These are phyloP conservation scores for Cryptocephalus primarius DNA, from an alignment of 2,888 invertebrate genomes.

Conservation along the genomic window DNA sequence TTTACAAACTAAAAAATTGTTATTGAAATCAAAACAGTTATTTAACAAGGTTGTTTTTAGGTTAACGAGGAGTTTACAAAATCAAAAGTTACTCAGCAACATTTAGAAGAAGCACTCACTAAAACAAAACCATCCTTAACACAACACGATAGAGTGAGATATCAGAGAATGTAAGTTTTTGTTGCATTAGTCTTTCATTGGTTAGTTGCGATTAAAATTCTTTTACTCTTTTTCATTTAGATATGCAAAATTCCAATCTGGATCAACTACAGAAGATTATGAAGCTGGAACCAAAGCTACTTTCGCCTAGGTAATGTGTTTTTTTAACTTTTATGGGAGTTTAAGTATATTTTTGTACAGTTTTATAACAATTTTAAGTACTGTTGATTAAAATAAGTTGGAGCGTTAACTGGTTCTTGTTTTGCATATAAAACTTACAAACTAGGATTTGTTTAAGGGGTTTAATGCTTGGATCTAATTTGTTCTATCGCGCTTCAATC, in stretches of 20 bases:
- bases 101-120: constrained; percentile 53
- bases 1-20: no score
- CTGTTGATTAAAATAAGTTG: no score
- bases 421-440: no score
- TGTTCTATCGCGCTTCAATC: no score
- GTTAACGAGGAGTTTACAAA: no score
- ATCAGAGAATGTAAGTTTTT: constrained; percentile 56
- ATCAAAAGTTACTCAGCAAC: constrained; percentile 41
- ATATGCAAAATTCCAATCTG: constrained; percentile 32
- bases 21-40: no score
- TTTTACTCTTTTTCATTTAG: constrained; percentile 24
- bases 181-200: neutral
- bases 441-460: no score
- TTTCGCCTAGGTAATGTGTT: constrained; percentile 23
- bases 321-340: neutral
- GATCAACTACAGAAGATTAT: constrained; percentile 22
- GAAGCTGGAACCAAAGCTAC: constrained; percentile 27
- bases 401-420: no score
- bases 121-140: constrained; percentile 72
- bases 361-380: no score
- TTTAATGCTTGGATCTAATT: no score
- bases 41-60: no score
- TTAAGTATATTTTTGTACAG: neutral
- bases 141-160: constrained; percentile 55
- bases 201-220: neutral